Evolutionary conservation across 2,888 invertebrate species (phyloP).

Genomic region (Noctua janthe): DNA sequence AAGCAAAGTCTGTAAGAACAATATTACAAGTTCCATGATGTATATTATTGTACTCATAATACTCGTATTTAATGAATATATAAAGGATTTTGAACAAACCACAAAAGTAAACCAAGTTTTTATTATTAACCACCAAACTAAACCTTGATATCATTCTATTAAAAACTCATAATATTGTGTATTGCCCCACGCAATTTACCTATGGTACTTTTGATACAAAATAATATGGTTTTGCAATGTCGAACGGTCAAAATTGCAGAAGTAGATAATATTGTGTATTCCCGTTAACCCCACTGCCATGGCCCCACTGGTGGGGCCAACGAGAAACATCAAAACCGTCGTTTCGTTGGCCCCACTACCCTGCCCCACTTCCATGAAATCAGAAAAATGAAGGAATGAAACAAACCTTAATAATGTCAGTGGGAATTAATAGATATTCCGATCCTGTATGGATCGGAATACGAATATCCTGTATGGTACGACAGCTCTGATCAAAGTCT

Average conservation of each 20-base stretch:
- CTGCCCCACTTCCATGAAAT: too few relatives aligned
- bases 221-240: slow-evolving; percentile 8
- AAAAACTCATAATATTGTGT: slow-evolving; percentile 43
- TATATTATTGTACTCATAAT: neutral
- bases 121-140: slow-evolving; percentile 22
- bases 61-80: neutral
- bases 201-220: slow-evolving; percentile 11
- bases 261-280: neutral
- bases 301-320: too few relatives aligned
- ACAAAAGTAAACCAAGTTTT: slow-evolving; percentile 40
- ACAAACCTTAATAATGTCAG: too few relatives aligned
- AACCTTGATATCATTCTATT: slow-evolving; percentile 53
- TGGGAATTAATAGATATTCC: too few relatives aligned
- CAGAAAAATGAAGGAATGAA: too few relatives aligned
- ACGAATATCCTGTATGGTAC: too few relatives aligned
- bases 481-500: too few relatives aligned
- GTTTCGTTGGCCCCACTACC: too few relatives aligned
- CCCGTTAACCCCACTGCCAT: too few relatives aligned
- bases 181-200: slow-evolving; percentile 13
- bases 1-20: neutral
- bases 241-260: neutral
- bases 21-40: neutral
- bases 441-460: too few relatives aligned
- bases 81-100: slow-evolving; percentile 19
- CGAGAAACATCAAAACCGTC: too few relatives aligned